Evolutionary conservation across 1,140 invertebrate species (phyloP).

Genomic region (Leptonema lineaticorne): DNA sequence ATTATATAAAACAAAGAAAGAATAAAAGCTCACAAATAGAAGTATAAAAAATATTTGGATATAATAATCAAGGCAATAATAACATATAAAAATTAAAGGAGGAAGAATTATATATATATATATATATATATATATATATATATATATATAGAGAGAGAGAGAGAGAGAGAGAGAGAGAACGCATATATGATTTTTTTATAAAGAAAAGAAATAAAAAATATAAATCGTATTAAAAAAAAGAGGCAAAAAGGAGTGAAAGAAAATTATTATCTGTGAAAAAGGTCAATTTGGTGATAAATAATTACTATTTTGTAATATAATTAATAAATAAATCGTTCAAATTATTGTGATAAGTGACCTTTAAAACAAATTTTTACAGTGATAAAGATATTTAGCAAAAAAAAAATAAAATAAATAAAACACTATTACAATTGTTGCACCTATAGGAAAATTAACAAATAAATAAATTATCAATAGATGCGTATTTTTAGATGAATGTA

Average conservation of each 20-base stretch:
- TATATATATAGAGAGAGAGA: too few species aligned
- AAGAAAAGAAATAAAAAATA: not conserved
- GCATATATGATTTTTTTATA: slow-evolving; percentile 21
- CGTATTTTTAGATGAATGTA: slow-evolving; percentile 29
- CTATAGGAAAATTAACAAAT: not conserved
- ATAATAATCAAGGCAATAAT: slow-evolving; percentile 31
- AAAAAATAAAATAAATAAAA: not conserved
- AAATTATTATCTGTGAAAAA: slow-evolving; percentile 24
- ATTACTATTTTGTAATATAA: slow-evolving; percentile 17
- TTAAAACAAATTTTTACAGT: slow-evolving; percentile 17
- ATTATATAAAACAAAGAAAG: too few species aligned
- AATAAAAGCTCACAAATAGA: slow-evolving; percentile 23
- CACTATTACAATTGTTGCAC: slow-evolving; percentile 19
- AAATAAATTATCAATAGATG: too few species aligned
- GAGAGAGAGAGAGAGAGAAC: too few species aligned
- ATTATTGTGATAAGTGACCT: slow-evolving; percentile 30
- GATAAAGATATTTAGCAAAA: not conserved
- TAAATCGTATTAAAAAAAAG: too few species aligned
- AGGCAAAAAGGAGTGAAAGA: slow-evolving; percentile 11
- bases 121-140: too few species aligned
- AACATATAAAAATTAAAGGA: slow-evolving; percentile 9
- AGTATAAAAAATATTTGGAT: slow-evolving; percentile 3
- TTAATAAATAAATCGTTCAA: slow-evolving; percentile 17
- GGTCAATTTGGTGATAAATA: slow-evolving; percentile 24
- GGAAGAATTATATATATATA: not conserved